Evolutionary conservation across 2,888 invertebrate species (phyloP), one percentile per base, ranked within the genome.

Genomic region (Cheilosia urbana): DNA sequence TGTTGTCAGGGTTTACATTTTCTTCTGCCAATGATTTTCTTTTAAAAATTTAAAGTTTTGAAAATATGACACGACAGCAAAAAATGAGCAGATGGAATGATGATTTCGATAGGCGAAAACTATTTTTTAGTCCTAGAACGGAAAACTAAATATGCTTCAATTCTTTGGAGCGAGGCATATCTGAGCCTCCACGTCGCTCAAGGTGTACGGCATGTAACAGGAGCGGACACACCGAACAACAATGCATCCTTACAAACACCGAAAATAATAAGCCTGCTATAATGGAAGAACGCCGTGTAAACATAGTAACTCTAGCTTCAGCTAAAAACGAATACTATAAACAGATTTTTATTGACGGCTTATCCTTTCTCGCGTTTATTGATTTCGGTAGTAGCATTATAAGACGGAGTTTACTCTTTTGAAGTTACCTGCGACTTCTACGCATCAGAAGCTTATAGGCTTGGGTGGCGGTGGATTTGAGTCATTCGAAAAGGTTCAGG

Each of bases 81-180:
- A 5, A 24, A 24, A 66, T 17, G 13, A 40, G 40, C 9, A 37
- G 17, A 40, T 65, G 34, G 2, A 37, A 58, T 17, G 15, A n/a
- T 21, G 27, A 19, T 24, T 5, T 24, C 9, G 63, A 5, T 13
- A n/a, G 11, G 13, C 21, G 24, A 4, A 24, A 24, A 24, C 24
- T 4, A 24, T 24, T 24, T 24, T 24, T 24, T 24, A 24, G 2
- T 24, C 4, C 24, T 24, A 4, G 2, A 24, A 24, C 49, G 13
- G 75, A 75, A 17, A 75, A 49, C n/a, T 15, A 68, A 15, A 42
- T 53, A 19, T 76, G 47, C 17, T 65, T 57, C 11, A 75, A 65
- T 47, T 75, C 65, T 6, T 75, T 65, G 7, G 57, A 75, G 30
- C 17, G 65, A 2, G 65, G 65, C 6, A 49, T 57, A 4, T 49